Base-by-base conservation (phyloP, 1,140 invertebrate genomes). In the Papilio glaucus region DNA sequence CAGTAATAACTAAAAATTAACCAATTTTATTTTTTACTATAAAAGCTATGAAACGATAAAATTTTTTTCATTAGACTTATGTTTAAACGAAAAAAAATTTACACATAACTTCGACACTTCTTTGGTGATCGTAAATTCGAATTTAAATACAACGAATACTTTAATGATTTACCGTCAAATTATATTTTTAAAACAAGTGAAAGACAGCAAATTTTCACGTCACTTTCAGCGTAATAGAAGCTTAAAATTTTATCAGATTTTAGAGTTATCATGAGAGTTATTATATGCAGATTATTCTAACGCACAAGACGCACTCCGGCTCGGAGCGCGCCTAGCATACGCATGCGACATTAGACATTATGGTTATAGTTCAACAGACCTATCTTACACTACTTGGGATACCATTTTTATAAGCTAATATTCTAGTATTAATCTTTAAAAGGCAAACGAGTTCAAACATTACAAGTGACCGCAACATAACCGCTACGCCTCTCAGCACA, bases 361-460 rank as follows among this genome's bases (percentile, higher is more conserved):
- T 49, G 12, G 15, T 49, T 9, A 49, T 49, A 57, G 21, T 12
- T 24, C 9, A 24, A 24, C 10, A 57, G 49, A 21, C 21, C 0
- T 57, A 24, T 24, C 10, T 24, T 57, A 0, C 24, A 24, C 1
- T 1, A 0, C 8, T 53, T 53, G 21, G 21, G 2, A 53, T 53
- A 53, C 9, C 18, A 9, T 24, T 57, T 21, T 65, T 41, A 41
- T 41, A 4, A 21, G 21, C 15, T 39, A 39, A 24, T 41, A 41
- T 13, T 41, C 38, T 21, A 61, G 21, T 26, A 41, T 65, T 24
- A 41, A 65, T 39, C n/a, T 15, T 65, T 45, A 76, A 73, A 53
- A 72, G 67, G 73, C 75, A 79, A 75, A 77, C 65, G 67, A 72
- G 71, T 76, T 68, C 15, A 69, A 78, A 68, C 62, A 65, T 65